Evolutionary conservation across 2,797 vertebrate genomes (phyloP).

Genomic region (Lacerta bilineata): DNA sequence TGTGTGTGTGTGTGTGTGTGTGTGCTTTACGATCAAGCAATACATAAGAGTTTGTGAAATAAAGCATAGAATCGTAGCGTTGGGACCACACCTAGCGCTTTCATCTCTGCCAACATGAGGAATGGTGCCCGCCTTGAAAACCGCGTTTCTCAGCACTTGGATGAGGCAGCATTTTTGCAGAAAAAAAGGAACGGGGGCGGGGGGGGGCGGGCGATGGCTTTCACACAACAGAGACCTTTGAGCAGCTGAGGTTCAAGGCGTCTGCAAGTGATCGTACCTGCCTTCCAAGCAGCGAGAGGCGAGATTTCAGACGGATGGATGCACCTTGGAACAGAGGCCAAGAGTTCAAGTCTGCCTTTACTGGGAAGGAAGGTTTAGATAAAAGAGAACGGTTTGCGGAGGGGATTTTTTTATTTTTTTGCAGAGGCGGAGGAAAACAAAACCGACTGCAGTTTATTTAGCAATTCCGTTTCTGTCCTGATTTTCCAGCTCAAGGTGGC

Average conservation of each 20-base stretch:
- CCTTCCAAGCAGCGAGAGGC: not conserved
- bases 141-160: not conserved
- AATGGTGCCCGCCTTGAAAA: not conserved
- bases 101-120: not conserved
- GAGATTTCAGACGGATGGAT: not conserved
- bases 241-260: rapidly evolving
- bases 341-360: not conserved
- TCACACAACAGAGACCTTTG: not conserved
- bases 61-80: too few species aligned
- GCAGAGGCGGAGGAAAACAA: too few species aligned
- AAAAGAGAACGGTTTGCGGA: not conserved
- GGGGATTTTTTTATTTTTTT: too few species aligned
- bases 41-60: too few species aligned
- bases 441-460: too few species aligned
- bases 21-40: too few species aligned
- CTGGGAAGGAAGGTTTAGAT: not conserved
- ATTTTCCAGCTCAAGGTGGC: not conserved
- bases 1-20: rapidly evolving
- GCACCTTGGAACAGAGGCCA: not conserved
- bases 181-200: not conserved
- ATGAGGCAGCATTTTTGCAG: not conserved
- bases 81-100: not conserved
- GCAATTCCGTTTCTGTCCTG: not conserved
- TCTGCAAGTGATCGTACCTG: not conserved
- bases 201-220: too few species aligned